These are phyloP conservation scores for Trimorus sp. DNA, from an alignment of 2,888 invertebrate species.

Conservation along the genomic window DNA sequence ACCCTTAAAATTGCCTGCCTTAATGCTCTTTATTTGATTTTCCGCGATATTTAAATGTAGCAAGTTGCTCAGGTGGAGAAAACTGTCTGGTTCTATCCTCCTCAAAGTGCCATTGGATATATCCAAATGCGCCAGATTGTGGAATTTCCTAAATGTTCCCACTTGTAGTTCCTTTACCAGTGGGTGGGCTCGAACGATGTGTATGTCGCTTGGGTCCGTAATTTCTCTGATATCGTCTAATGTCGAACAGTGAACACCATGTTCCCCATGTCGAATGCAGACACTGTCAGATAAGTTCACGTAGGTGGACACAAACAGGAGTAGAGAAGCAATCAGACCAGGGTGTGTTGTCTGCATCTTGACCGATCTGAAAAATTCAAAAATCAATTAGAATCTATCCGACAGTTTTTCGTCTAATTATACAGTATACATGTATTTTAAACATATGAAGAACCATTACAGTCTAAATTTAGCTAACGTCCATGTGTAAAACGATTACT, in stretches of 20 bases:
- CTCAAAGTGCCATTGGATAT: slow-evolving; percentile 85
- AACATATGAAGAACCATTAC: no score
- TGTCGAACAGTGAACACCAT: slow-evolving; percentile 71
- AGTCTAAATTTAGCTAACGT: no score
- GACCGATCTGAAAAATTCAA: slow-evolving; percentile 41
- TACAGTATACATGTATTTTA: no score
- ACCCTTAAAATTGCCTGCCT: slow-evolving; percentile 82
- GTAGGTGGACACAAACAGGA: slow-evolving; percentile 68
- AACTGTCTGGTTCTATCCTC: slow-evolving; percentile 83
- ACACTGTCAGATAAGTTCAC: slow-evolving; percentile 69
- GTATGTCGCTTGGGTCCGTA: slow-evolving; percentile 71
- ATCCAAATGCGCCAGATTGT: slow-evolving; percentile 85
- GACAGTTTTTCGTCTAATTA: no score
- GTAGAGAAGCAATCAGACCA: slow-evolving; percentile 67
- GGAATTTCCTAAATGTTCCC: slow-evolving; percentile 82
- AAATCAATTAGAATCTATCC: no score
- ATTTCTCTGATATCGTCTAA: slow-evolving; percentile 75
- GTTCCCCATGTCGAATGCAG: slow-evolving; percentile 72
- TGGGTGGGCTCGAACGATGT: slow-evolving; percentile 69
- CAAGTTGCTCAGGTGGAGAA: slow-evolving; percentile 84
- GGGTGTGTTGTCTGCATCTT: slow-evolving; percentile 73
- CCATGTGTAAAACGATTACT: no score
- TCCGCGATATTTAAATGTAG: slow-evolving; percentile 85
- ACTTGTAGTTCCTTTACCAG: slow-evolving; percentile 65
- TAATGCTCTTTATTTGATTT: slow-evolving; percentile 84